Percentiles rank a stretch among this genome's conserved stretches.
phyloP scores from a whole-genome alignment of 2,113 vertebrate genomes.

The Rhadina sibilatrix region DNA sequence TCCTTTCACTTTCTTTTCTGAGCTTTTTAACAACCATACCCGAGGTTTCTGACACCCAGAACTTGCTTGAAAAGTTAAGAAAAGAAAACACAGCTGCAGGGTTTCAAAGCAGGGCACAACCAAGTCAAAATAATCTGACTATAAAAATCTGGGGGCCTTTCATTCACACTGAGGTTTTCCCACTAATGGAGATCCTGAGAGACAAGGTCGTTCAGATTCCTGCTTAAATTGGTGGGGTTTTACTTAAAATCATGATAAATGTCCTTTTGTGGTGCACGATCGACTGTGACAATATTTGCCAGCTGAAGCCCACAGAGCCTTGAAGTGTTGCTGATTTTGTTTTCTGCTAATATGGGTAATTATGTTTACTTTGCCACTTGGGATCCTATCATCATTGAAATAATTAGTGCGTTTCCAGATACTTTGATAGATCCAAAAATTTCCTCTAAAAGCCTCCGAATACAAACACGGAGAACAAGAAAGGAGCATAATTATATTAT shows the following conservation, averaged over 20 bases:
- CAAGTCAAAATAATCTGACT: not conserved
- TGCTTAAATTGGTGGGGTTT: not conserved
- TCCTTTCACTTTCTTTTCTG: conserved; percentile 1
- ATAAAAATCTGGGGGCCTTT: not conserved
- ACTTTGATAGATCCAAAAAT: not conserved
- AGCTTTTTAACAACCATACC: conserved; percentile 4
- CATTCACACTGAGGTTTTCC: not conserved
- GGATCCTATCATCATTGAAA: not conserved
- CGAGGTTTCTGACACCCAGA: conserved; percentile 2
- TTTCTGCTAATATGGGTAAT: not conserved
- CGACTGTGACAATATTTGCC: not conserved
- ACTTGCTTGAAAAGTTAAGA: not conserved
- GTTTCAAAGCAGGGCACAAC: conserved; percentile 9
- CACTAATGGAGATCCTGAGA: not conserved
- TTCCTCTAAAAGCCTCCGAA: not conserved
- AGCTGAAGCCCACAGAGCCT: not conserved
- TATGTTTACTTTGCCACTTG: conserved; percentile 10
- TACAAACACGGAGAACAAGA: not conserved
- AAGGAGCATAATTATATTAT: not conserved
- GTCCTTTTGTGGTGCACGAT: not conserved
- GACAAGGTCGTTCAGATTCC: not conserved
- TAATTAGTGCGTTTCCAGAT: not conserved
- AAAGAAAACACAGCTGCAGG: conserved; percentile 16
- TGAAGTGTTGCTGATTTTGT: conserved; percentile 28
- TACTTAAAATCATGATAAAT: not conserved